A percentile compares a stretch with the other conserved stretches of the same genome.
Evolutionary conservation across 2,113 vertebrate species (phyloP).

Genomic region (Caracal caracal): DNA sequence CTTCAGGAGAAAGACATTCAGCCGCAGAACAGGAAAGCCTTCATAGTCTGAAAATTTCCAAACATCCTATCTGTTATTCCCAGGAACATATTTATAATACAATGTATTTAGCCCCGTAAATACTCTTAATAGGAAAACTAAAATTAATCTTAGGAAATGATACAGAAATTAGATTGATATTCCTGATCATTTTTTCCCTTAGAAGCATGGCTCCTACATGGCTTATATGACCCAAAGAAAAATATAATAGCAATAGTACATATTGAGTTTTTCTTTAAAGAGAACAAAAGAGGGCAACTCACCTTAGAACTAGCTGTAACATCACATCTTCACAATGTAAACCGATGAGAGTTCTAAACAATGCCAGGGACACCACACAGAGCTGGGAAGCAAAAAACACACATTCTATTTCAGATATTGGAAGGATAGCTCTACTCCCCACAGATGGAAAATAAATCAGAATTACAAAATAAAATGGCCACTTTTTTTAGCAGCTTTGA

Average conservation of each 20-base stretch:
- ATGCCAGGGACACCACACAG: conserved; percentile 95
- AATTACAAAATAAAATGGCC: conserved; percentile 60
- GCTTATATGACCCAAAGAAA: neutral
- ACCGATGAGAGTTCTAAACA: conserved; percentile 96
- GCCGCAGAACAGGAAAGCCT: neutral
- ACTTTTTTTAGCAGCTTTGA: neutral
- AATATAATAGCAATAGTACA: neutral
- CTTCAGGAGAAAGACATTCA: neutral
- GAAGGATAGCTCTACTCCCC: conserved; percentile 31
- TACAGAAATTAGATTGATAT: neutral
- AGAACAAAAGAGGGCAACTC: conserved; percentile 67
- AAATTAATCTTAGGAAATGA: conserved; percentile 50
- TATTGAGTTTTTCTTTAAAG: conserved; percentile 4
- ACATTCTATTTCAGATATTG: conserved; percentile 64
- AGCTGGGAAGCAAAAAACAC: conserved; percentile 86
- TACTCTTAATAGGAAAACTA: conserved; percentile 13
- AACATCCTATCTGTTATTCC: neutral
- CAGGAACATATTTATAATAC: neutral
- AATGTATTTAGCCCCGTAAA: neutral
- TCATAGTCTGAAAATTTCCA: neutral
- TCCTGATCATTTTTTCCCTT: conserved; percentile 14
- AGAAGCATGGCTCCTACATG: neutral
- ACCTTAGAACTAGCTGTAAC: conserved; percentile 96
- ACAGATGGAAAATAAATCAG: conserved; percentile 37
- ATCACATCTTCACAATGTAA: conserved; percentile 98